Conservation (phyloP, 2,888 invertebrate species). For the Artemia sinica region DNA sequence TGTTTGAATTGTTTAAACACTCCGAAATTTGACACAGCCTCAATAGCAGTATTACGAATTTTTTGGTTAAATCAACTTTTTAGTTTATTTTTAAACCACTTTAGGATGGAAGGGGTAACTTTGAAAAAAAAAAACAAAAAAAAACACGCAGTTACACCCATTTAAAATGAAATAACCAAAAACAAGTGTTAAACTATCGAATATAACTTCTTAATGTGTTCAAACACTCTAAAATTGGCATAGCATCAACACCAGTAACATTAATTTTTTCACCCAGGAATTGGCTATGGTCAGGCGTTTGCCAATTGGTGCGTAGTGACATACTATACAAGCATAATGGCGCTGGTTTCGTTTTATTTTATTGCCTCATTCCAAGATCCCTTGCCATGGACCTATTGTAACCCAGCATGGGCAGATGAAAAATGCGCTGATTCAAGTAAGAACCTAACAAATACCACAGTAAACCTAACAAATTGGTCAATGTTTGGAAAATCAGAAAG, state of each 20-base stretch:
- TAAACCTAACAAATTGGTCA: not conserved
- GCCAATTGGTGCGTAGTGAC: conserved; percentile 43
- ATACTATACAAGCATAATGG: conserved; percentile 59
- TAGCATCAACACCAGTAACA: not conserved
- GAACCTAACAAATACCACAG: not conserved
- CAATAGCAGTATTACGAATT: too few species aligned
- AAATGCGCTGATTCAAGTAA: conserved; percentile 19
- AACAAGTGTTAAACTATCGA: too few species aligned
- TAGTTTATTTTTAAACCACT: too few species aligned
- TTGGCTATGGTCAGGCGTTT: conserved; percentile 36
- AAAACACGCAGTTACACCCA: too few species aligned
- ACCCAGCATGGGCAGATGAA: conserved; percentile 37
- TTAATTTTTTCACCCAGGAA: conserved; percentile 26
- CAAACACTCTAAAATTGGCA: not conserved
- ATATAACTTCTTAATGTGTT: not conserved
- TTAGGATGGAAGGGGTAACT: too few species aligned
- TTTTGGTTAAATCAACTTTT: too few species aligned
- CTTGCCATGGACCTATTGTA: conserved; percentile 54
- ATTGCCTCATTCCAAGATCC: conserved; percentile 48
- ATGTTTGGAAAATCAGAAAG: not conserved
- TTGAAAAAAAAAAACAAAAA: too few species aligned
- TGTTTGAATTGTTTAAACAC: too few species aligned
- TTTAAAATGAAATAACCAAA: too few species aligned
- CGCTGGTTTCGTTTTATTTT: conserved; percentile 52
- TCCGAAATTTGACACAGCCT: too few species aligned